Conservation (phyloP, 1,140 invertebrate species). For the Drosophila teissieri region DNA sequence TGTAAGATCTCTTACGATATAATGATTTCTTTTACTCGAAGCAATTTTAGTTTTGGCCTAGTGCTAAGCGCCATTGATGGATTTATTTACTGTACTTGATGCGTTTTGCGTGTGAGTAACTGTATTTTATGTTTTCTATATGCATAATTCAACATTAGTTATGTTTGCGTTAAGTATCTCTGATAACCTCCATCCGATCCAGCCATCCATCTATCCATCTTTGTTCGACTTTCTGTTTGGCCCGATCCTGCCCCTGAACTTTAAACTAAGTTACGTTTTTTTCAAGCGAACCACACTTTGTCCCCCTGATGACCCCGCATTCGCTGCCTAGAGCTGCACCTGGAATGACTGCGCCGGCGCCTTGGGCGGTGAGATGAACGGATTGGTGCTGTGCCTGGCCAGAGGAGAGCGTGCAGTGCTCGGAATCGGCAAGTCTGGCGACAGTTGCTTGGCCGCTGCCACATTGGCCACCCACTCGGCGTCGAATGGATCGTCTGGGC, state of each 20-base stretch:
- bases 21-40: conserved; percentile 20
- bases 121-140: conserved; percentile 43
- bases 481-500: conserved; percentile 91
- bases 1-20: conserved; percentile 29
- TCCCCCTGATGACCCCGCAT: conserved; percentile 22
- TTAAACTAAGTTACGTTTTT: conserved; percentile 72
- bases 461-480: conserved; percentile 91
- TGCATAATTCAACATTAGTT: conserved; percentile 71
- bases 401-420: conserved; percentile 50
- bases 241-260: conserved; percentile 40
- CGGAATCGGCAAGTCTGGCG: conserved; percentile 65
- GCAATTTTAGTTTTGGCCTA: conserved; percentile 40
- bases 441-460: conserved; percentile 74
- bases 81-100: conserved; percentile 52
- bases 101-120: conserved; percentile 57
- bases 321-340: conserved; percentile 87
- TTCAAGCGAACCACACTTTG: conserved; percentile 81
- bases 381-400: conserved; percentile 85
- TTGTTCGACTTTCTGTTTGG: conserved; percentile 12
- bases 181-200: conserved; percentile 37
- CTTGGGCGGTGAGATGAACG: conserved; percentile 85
- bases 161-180: conserved; percentile 76
- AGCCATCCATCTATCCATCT: conserved; percentile 40
- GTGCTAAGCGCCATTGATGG: conserved; percentile 54
- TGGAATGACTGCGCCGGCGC: conserved; percentile 87